Evolutionary conservation across 2,113 vertebrate genomes (phyloP), one percentile per base, ranked within the genome.

Genomic region (Sphyrna mokarran): DNA sequence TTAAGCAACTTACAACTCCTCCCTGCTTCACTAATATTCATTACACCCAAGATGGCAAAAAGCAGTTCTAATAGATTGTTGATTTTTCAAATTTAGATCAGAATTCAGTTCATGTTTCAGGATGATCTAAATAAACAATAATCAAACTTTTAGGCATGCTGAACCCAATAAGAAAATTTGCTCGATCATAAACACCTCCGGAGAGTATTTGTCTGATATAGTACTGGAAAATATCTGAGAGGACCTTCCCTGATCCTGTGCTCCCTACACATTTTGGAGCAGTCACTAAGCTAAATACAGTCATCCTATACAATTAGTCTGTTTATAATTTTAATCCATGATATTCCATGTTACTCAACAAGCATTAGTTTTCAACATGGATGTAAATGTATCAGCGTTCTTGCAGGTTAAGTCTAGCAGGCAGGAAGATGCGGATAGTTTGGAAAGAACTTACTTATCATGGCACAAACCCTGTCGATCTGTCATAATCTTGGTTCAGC

Each of bases 101-200:
- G 69, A 95, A 54, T 95, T 95, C 68, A 72, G 69, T 23, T 95
- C 40, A 76, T 72, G 40, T 54, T 95, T 76, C 69, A 76, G 94
- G 94, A 95, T 70, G 40, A 72, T 95, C 23, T 69, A 33, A 48
- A 72, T 72, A 69, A 95, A 72, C 23, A 72, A 61, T 72, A 48
- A 29, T 95, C 66, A 26, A 33, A 76, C 13, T 72, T 23, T 95
- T 54, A 76, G 72, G 43, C 20, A 18, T 23, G 6, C 61, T 93
- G 63, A 93, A 93, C 37, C 61, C 37, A 66, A 26, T 94, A 69
- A 70, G 43, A 72, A 54, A 40, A 72, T 95, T 95, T 61, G n/a
- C 37, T 37, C 33, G 2, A 16, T 54, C 23, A 72, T 72, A 54
- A 95, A 95, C 40, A 72, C 26, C 68, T 70, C 40, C 6, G 33